These are phyloP conservation scores for Drosophila pseudoananassae DNA, from an alignment of 1,140 invertebrate genomes.

Conservation along the genomic window DNA sequence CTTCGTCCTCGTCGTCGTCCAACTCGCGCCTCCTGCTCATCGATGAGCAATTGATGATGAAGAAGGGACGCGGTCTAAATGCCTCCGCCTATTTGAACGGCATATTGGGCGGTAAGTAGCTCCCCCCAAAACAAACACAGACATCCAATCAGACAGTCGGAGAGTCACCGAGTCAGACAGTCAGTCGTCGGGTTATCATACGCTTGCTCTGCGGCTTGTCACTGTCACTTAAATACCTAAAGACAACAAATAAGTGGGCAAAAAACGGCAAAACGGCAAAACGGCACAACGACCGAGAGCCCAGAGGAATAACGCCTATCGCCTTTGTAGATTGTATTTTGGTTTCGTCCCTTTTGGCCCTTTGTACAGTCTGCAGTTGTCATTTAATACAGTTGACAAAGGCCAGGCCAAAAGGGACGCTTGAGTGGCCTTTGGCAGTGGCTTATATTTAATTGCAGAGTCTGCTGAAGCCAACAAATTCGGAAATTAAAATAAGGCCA, in stretches of 20 bases:
- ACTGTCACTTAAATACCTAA: constrained; percentile 54
- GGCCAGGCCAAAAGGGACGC: constrained; percentile 32
- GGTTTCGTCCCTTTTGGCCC: constrained; percentile 38
- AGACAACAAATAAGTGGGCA: constrained; percentile 42
- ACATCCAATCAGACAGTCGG: constrained; percentile 3
- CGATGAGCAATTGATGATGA: constrained; percentile 81
- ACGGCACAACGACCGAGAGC: constrained; percentile 3
- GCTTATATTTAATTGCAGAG: constrained; percentile 53
- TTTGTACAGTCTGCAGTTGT: constrained; percentile 54
- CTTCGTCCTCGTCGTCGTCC: constrained; percentile 54
- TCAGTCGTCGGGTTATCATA: constrained; percentile 16
- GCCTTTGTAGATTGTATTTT: constrained; percentile 50
- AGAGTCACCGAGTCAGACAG: neutral
- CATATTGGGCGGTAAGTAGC: constrained; percentile 81
- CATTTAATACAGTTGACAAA: constrained; percentile 66
- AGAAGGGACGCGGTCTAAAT: constrained; percentile 70
- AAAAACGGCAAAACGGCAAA: constrained; percentile 6
- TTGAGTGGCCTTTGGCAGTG: constrained; percentile 48
- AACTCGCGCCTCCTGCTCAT: constrained; percentile 85
- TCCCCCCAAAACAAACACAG: constrained; percentile 28
- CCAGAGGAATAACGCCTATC: constrained; percentile 36
- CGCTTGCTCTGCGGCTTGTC: constrained; percentile 33
- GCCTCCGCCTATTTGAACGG: constrained; percentile 74
- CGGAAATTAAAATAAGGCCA: constrained; percentile 7
- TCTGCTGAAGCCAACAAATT: constrained; percentile 35